Evolutionary conservation across 2,797 vertebrate species (phyloP), one percentile per base, ranked within the genome.

Genomic region (Lophius americanus): DNA sequence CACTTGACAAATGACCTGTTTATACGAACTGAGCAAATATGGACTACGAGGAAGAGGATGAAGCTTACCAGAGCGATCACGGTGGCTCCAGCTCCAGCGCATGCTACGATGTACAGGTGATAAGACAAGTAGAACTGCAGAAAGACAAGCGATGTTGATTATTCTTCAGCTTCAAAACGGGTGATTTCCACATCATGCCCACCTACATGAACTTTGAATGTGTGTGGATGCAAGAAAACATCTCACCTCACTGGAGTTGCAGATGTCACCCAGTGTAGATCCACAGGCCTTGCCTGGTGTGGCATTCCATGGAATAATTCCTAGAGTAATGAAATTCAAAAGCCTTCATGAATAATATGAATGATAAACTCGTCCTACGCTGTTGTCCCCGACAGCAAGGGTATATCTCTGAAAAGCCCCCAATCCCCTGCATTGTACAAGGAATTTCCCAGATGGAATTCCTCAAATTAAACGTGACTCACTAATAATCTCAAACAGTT

Each of bases 91-190:
- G 98, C 98, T 83, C 98, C 97, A 1, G 98, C 98, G 67, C 98
- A 99, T 39, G 98, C 97, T 83, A 99, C 96, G 68, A 99, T 99
- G 92, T 98, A 99, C 89, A 99, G 95, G 87, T 99, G 97, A 65
- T 98, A 99, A 46, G 97, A 99, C 93, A 99, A 95, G 91, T 99
- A 98, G 94, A 99, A 99, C 98, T 99, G 89, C 50, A 90, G 5
- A 52, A 86, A 62, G 9, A 68, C 14, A 75, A 10, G 66, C 41
- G 60, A 50, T 50, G 3, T 4, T 35, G 73, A 12, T 46, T 63
- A 62, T 10, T 35, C 7, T 44, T 46, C n/a, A 4, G n/a, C 36
- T 36, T 23, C 12, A 44, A 9, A 14, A 44, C 11, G 3, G 4
- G n/a, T 3, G 3, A 51, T 23, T 35, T 49, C 4, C 3, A 48